Base-by-base conservation (phyloP, 2,113 vertebrate genomes). In the Dasyprocta punctata region DNA sequence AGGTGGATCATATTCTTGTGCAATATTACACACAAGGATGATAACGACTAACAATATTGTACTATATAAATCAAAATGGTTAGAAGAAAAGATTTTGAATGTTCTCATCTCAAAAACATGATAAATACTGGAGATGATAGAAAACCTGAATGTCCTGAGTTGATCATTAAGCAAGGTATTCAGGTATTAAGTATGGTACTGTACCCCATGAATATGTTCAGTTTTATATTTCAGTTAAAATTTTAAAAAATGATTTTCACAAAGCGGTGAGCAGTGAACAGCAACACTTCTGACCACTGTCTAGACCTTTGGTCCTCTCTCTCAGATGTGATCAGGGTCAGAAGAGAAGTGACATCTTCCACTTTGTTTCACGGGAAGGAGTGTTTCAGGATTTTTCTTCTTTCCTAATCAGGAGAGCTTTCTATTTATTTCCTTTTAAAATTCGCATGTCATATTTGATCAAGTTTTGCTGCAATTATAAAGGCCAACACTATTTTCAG, bases 251-350 rank as follows among this genome's bases (percentile, higher is more conserved):
- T 0, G 49, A 95, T 56, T 90, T 97, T 95, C 10, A 38, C 94
- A 96, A 92, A 38, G 38, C 71, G 78, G 58, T 0, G 36, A 82
- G 93, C 90, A 4, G 77, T 83, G 0, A 67, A 20, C 13, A 17
- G 77, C 44, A 77, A 82, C 88, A 88, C 77, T 96, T 94, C 83
- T 71, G 71, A 86, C 80, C 0, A 4, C n/a, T 88, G 69, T 49
- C 24, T 0, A 0, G 92, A 78, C 84, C 89, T 97, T 89, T 97
- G 26, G 41, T 88, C 84, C 87, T 88, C 3, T 2, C 38, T 0
- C 17, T 95, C 87, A 73, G 80, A 86, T 92, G 89, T 89, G 93
- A 41, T 65, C 8, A n/a, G 77, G 82, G 95, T 92, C 96, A 96
- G 82, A 94, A 94, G 0, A 17, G 77, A 30, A 92, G 17, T 88